These are phyloP conservation scores for Oegoconia quadripuncta DNA, from an alignment of 2,888 invertebrate species.

Conservation along the genomic window DNA sequence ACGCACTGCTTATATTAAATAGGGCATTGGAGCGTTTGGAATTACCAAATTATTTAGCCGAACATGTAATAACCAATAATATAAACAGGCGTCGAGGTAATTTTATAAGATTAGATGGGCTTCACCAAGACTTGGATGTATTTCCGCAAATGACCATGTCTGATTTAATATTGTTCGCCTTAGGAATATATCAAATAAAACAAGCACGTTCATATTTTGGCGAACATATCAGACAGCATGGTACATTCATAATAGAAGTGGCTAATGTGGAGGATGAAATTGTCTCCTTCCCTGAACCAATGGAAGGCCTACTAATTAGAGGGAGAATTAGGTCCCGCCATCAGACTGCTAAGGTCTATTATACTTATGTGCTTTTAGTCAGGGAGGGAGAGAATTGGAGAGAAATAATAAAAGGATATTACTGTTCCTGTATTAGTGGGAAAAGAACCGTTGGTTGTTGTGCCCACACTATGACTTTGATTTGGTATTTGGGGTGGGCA, in stretches of 20 bases:
- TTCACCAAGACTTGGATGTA: not conserved
- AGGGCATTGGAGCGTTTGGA: slow-evolving; percentile 1
- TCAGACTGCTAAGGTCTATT: slow-evolving; percentile 16
- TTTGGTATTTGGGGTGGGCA: slow-evolving; percentile 18
- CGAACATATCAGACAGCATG: slow-evolving; percentile 5
- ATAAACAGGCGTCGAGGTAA: slow-evolving; percentile 5
- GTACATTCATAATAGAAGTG: slow-evolving; percentile 2
- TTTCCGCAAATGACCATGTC: slow-evolving; percentile 6
- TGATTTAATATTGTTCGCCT: slow-evolving; percentile 3
- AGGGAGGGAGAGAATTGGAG: too few relatives aligned
- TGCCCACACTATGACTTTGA: slow-evolving; percentile 17
- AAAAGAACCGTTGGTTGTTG: slow-evolving; percentile 16
- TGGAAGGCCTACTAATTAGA: slow-evolving; percentile 1
- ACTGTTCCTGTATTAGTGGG: slow-evolving; percentile 16
- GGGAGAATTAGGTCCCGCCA: slow-evolving; percentile 19
- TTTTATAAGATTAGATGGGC: slow-evolving; percentile 3
- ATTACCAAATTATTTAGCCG: slow-evolving; percentile 9
- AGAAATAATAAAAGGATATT: slow-evolving; percentile 14
- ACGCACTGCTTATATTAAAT: slow-evolving; percentile 8
- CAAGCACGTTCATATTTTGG: slow-evolving; percentile 6
- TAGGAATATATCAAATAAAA: slow-evolving; percentile 7
- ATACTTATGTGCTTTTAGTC: slow-evolving; percentile 19
- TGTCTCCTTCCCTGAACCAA: not conserved
- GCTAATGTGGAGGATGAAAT: too few relatives aligned
- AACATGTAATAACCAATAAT: slow-evolving; percentile 4